Conservation (phyloP, 2,888 invertebrate genomes). For the Aricia artaxerxes region DNA sequence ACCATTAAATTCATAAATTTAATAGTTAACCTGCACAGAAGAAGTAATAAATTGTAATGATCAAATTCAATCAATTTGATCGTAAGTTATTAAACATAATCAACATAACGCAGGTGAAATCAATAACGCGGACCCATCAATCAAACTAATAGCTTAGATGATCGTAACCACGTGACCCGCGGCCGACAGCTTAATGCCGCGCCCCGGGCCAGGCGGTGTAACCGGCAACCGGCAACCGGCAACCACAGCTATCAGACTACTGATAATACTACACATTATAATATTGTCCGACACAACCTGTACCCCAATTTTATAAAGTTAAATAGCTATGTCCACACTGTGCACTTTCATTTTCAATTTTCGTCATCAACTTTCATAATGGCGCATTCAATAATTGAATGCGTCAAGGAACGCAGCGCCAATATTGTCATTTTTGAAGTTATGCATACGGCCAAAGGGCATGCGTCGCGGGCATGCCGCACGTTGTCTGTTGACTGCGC, state of each 20-base stretch:
- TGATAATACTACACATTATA: neutral
- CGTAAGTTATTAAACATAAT: neutral
- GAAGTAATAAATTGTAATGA: neutral
- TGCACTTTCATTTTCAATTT: too few relatives aligned
- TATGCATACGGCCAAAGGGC: too few relatives aligned
- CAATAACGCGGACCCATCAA: neutral
- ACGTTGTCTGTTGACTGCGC: too few relatives aligned
- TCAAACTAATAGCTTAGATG: neutral
- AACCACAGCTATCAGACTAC: neutral
- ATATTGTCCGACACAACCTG: neutral
- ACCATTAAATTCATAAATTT: too few relatives aligned
- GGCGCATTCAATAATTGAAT: too few relatives aligned
- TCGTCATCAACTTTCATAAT: too few relatives aligned
- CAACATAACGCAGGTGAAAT: neutral
- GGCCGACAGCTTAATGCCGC: neutral
- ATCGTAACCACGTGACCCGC: neutral
- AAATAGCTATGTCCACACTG: too few relatives aligned
- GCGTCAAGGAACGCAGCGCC: too few relatives aligned
- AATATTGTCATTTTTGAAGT: too few relatives aligned
- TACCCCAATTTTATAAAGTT: too few relatives aligned
- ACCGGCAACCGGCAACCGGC: neutral
- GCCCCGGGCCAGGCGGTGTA: neutral
- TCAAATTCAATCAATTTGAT: neutral
- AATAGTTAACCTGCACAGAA: too few relatives aligned
- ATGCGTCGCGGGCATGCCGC: too few relatives aligned